Conservation (phyloP, 2,113 vertebrate genomes). For the Osmerus eperlanus region DNA sequence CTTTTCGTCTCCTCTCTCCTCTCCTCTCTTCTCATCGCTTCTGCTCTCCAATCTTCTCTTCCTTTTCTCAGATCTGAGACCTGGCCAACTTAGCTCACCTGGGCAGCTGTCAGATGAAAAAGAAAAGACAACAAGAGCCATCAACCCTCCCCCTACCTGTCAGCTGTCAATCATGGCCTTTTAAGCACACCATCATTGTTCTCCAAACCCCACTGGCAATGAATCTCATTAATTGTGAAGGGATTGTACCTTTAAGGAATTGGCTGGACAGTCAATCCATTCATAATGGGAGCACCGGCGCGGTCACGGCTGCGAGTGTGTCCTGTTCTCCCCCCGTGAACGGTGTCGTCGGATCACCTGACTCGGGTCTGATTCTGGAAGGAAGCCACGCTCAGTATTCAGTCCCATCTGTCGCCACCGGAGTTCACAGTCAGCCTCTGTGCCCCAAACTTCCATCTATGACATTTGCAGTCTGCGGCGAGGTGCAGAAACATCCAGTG, state of each 20-base stretch:
- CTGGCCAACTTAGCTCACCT: conserved; percentile 22
- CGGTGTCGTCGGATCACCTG: background rate
- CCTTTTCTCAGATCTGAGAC: background rate
- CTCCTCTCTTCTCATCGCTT: background rate
- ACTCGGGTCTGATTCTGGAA: conserved; percentile 1
- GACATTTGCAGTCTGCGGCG: conserved; percentile 60
- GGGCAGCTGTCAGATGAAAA: conserved; percentile 40
- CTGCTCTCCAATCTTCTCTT: background rate
- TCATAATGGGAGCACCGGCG: too few relatives aligned
- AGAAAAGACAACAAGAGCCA: conserved; percentile 42
- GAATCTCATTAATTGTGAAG: background rate
- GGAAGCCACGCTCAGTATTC: conserved; percentile 41
- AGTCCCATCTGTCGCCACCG: conserved; percentile 44
- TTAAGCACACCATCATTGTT: background rate
- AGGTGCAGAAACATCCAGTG: conserved; percentile 53
- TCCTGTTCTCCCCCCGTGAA: background rate
- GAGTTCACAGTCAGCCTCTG: conserved; percentile 35
- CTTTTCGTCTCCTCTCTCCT: too few relatives aligned
- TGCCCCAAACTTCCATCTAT: conserved; percentile 57
- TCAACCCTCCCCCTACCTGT: conserved; percentile 52
- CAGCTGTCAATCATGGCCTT: conserved; percentile 51
- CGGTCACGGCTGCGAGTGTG: background rate
- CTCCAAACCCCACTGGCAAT: background rate
- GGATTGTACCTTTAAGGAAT: background rate
- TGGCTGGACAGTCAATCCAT: background rate